phyloP scores from a whole-genome alignment of 2,113 vertebrate genomes.

The Patagioenas fasciata region DNA sequence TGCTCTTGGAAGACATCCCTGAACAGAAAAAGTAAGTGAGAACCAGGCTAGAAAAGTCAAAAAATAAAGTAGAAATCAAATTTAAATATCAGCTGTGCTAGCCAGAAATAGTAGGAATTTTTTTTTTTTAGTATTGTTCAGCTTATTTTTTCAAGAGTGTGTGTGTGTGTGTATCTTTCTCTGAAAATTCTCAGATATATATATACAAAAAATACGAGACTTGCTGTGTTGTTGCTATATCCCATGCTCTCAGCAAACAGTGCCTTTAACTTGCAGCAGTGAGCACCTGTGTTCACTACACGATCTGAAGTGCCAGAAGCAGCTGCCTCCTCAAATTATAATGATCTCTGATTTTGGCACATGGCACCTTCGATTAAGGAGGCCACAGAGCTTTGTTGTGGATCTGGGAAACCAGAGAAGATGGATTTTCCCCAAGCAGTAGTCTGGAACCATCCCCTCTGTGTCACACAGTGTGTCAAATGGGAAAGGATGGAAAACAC shows the following conservation, averaged over 20 bases:
- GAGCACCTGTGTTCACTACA: not conserved
- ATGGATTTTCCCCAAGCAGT: not conserved
- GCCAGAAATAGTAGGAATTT: not conserved
- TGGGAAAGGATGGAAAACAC: not conserved
- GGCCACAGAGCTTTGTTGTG: not conserved
- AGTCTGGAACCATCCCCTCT: not conserved
- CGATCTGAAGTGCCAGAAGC: not conserved
- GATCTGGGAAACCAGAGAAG: not conserved
- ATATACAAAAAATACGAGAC: not conserved
- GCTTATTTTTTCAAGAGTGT: not conserved
- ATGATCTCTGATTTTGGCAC: not conserved
- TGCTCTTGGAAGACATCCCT: conserved; percentile 86
- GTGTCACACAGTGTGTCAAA: not conserved
- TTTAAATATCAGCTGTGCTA: not conserved
- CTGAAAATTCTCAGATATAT: not conserved
- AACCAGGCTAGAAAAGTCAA: not conserved
- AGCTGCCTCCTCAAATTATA: not conserved
- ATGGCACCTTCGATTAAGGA: not conserved
- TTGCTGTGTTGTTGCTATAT: not conserved
- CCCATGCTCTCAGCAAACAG: not conserved
- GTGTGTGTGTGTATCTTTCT: not conserved
- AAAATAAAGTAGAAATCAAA: not conserved
- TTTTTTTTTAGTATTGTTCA: not conserved
- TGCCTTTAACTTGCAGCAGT: not conserved
- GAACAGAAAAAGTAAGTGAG: conserved; percentile 82